phyloP scores from a whole-genome alignment of 1,140 invertebrate species.

The Potamilus streckersoni region DNA sequence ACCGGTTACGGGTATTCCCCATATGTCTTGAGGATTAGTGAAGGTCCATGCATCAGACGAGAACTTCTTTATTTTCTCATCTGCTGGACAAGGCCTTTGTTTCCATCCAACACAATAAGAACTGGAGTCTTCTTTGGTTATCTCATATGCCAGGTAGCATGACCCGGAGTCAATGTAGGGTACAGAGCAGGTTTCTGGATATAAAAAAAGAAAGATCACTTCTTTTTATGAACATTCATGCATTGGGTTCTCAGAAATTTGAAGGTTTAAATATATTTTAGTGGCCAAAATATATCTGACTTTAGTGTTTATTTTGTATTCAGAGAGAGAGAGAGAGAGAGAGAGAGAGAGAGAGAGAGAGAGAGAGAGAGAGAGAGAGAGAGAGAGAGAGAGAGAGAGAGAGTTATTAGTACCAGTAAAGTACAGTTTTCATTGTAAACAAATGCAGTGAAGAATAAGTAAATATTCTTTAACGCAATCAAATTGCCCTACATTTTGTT shows the following conservation, averaged over 20 bases:
- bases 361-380: too few species aligned
- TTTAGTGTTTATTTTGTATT: too few species aligned
- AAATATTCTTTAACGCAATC: background rate
- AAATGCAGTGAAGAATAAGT: background rate
- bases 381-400: too few species aligned
- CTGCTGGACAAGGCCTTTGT: background rate
- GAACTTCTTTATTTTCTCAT: background rate
- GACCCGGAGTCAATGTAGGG: background rate
- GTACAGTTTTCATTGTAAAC: too few species aligned
- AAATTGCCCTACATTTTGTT: background rate
- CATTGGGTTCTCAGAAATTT: background rate
- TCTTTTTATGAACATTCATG: background rate
- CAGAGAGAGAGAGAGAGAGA: too few species aligned
- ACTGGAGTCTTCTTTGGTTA: conserved; percentile 23
- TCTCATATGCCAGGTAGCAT: conserved; percentile 25
- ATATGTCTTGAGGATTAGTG: conserved; percentile 29
- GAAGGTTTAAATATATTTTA: background rate
- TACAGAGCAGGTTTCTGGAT: conserved; percentile 18
- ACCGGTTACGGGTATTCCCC: conserved; percentile 41
- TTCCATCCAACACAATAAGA: conserved; percentile 32
- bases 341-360: too few species aligned
- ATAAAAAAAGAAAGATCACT: conserved; percentile 1
- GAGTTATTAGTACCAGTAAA: too few species aligned
- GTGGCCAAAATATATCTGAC: background rate
- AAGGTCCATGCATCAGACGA: conserved; percentile 35